A percentile compares a stretch with the other conserved stretches of the same genome.
phyloP scores from a whole-genome alignment of 2,888 invertebrate species.

The Globia sparganii region DNA sequence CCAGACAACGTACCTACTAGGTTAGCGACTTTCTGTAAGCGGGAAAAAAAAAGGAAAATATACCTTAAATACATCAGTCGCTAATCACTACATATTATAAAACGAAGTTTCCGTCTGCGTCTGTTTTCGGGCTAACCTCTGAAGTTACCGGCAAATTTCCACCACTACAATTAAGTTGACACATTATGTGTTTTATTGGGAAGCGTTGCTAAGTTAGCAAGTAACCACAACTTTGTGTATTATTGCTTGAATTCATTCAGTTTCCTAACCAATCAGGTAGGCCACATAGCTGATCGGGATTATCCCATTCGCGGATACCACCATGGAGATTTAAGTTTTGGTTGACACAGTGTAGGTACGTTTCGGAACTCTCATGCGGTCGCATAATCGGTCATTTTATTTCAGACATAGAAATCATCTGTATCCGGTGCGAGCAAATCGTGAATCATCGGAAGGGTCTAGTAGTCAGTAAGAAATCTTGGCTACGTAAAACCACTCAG shows the following conservation, averaged over 20 bases:
- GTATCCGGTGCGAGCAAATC: neutral
- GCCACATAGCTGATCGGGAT: conserved; percentile 34
- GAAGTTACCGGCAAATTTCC: conserved; percentile 34
- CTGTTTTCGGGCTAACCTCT: conserved; percentile 35
- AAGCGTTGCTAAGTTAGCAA: conserved; percentile 14
- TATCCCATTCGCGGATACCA: conserved; percentile 36
- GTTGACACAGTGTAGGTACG: conserved; percentile 10
- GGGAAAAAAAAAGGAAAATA: conserved; percentile 21
- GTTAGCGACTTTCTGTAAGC: conserved; percentile 13
- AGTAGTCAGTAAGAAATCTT: neutral
- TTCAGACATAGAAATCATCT: neutral
- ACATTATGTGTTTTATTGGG: conserved; percentile 27
- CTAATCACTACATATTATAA: conserved; percentile 43
- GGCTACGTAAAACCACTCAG: neutral
- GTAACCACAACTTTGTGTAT: conserved; percentile 21
- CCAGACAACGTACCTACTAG: neutral
- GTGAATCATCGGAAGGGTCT: neutral
- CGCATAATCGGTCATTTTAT: conserved; percentile 22
- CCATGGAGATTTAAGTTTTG: conserved; percentile 41
- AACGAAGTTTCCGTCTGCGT: conserved; percentile 12
- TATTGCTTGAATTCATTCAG: conserved; percentile 30
- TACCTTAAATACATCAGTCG: conserved; percentile 21
- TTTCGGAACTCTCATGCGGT: conserved; percentile 28
- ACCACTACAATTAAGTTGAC: neutral
- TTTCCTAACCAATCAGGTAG: conserved; percentile 17